Conservation (phyloP, 1,140 invertebrate species). For the Psix sp. region DNA sequence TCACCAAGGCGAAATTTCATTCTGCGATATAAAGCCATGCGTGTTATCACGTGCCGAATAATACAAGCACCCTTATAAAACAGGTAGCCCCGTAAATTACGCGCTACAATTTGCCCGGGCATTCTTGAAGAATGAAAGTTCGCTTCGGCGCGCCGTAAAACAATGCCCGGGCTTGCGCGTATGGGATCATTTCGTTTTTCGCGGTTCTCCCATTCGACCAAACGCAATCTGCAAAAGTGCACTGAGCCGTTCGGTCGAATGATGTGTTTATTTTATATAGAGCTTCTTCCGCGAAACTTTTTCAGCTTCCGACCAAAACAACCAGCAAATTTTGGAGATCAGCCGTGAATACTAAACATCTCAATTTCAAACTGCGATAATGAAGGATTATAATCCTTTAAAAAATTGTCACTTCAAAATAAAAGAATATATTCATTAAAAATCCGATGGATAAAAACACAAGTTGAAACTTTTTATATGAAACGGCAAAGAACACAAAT, state of each 20-base stretch:
- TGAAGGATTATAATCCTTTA: too few relatives aligned
- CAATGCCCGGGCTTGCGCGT: slow-evolving; percentile 10
- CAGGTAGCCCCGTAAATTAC: slow-evolving; percentile 48
- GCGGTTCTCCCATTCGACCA: slow-evolving; percentile 20
- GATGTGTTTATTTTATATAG: slow-evolving; percentile 38
- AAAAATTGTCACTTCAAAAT: too few relatives aligned
- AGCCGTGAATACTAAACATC: too few relatives aligned
- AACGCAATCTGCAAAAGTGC: slow-evolving; percentile 32
- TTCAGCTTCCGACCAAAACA: slow-evolving; percentile 2
- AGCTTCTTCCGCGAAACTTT: slow-evolving; percentile 2
- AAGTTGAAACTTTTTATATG: slow-evolving; percentile 1
- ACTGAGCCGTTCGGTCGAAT: slow-evolving; percentile 15
- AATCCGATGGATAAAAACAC: too few relatives aligned
- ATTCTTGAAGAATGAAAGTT: slow-evolving; percentile 29
- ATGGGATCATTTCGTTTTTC: slow-evolving; percentile 16
- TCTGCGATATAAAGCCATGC: slow-evolving; percentile 48
- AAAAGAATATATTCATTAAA: too few relatives aligned
- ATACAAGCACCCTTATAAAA: slow-evolving; percentile 49
- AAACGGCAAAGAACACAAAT: too few relatives aligned
- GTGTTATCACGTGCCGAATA: slow-evolving; percentile 53
- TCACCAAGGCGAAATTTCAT: slow-evolving; percentile 46
- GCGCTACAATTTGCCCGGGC: slow-evolving; percentile 30
- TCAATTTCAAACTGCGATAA: too few relatives aligned
- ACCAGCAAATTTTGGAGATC: too few relatives aligned
- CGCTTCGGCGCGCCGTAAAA: slow-evolving; percentile 20